Base-by-base conservation (phyloP, 2,888 invertebrate species). In the Spicauda simplicius region DNA sequence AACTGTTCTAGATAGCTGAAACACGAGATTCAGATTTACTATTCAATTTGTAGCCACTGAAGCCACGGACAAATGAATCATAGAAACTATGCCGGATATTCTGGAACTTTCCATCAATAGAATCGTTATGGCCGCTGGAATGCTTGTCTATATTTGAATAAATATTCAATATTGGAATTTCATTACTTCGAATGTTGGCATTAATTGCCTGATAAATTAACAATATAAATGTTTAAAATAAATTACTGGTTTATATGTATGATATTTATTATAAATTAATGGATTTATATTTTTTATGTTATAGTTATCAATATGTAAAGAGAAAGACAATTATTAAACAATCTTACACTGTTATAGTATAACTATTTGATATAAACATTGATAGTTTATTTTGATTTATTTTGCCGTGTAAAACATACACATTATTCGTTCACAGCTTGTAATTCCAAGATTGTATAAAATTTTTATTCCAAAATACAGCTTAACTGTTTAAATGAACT, bases 41-140 rank as follows among this genome's bases (percentile, higher is more conserved):
- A 30, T 58, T 58, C 58, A 41, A 58, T 58, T 58, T 58, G 58
- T 58, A 58, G 45, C 58, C n/a, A 58, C 18, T 58, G 45, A 20
- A 58, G 18, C 20, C 20, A 45, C 45, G 20, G 58, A 58, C 45
- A 58, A 58, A 58, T 58, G 45, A 58, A 45, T 58, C 58, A 58
- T 19, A 58, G 58, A 45, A 58, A 58, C 58, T 58, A 45, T 58
- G 58, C 45, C 58, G 19, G 58, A 56, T 58, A 58, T 45, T 57
- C 58, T 58, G 45, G 45, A 58, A 58, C 58, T 58, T 58, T 58
- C 56, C 58, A 33, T 58, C 58, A 58, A 58, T 58, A 58, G 19
- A 45, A 58, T 14, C 58, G 19, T 58, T 58, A 58, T 20, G 45
- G 58, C 58, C 33, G 20, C 18, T 58, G 45, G 58, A 58, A 58